Evolutionary conservation across 1,140 invertebrate species (phyloP).

Genomic region (Whitmania pigra): DNA sequence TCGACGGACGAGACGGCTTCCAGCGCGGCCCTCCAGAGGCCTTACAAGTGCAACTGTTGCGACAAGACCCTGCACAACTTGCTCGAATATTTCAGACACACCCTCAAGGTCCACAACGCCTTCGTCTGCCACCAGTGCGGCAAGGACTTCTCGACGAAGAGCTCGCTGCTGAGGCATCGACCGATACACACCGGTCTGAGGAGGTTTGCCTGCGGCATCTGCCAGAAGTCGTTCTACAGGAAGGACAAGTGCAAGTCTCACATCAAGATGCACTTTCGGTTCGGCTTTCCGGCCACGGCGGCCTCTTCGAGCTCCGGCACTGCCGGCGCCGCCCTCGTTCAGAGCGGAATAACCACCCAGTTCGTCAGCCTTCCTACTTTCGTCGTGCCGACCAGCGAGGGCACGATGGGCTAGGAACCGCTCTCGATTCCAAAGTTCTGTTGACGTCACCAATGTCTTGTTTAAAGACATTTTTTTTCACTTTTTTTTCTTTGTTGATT

Average conservation of each 20-base stretch:
- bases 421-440: not conserved
- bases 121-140: constrained; percentile 26
- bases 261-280: constrained; percentile 23
- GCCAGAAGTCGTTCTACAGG: constrained; percentile 25
- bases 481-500: too few relatives aligned
- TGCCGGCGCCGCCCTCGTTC: not conserved
- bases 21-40: not conserved
- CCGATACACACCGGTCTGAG: constrained; percentile 26
- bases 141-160: constrained; percentile 26
- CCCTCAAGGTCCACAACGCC: constrained; percentile 21
- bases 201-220: constrained; percentile 25
- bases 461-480: too few relatives aligned
- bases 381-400: too few relatives aligned
- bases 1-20: not conserved
- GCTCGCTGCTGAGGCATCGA: constrained; percentile 23
- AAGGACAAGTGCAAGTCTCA: constrained; percentile 27
- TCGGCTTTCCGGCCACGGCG: not conserved
- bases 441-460: not conserved
- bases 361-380: not conserved
- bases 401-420: not conserved
- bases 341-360: not conserved
- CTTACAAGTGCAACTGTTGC: constrained; percentile 24
- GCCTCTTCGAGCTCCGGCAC: not conserved
- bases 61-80: constrained; percentile 15
- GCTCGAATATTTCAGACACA: constrained; percentile 22